Conservation (phyloP, 2,797 vertebrate species). For the Nasua narica region DNA sequence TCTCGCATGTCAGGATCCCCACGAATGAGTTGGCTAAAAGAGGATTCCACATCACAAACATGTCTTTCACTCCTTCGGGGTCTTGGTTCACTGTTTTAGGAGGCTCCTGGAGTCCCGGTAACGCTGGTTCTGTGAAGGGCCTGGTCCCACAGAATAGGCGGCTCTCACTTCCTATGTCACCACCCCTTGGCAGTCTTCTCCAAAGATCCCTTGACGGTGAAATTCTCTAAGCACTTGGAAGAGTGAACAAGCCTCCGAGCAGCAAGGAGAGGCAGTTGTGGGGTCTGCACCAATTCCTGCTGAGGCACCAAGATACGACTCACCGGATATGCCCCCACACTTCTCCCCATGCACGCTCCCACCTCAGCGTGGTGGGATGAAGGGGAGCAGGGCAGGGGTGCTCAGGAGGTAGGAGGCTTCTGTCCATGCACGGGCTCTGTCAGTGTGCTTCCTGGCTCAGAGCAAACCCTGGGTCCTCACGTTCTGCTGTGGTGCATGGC, state of each 20-base stretch:
- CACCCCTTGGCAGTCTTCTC: neutral
- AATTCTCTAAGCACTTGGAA: neutral
- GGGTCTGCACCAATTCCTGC: neutral
- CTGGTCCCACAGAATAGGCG: neutral
- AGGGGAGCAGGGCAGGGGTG: rapidly evolving
- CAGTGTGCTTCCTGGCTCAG: neutral
- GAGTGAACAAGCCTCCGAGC: neutral
- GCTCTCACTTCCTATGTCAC: neutral
- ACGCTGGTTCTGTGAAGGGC: neutral
- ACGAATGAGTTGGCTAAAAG: neutral
- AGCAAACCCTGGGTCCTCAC: neutral
- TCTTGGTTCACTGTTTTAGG: neutral
- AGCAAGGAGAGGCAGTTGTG: neutral
- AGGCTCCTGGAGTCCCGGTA: neutral
- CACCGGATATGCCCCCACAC: too few relatives aligned
- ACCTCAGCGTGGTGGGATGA: neutral
- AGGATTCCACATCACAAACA: neutral
- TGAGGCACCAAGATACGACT: neutral
- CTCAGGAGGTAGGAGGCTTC: neutral
- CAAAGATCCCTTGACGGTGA: neutral
- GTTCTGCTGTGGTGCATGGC: rapidly evolving
- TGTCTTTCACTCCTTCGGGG: neutral
- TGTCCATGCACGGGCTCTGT: neutral
- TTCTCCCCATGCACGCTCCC: neutral
- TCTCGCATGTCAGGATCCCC: neutral